Percentiles rank a stretch among this genome's conserved stretches.
Evolutionary conservation across 2,113 vertebrate species (phyloP).

Genomic region (Meleagris gallopavo): DNA sequence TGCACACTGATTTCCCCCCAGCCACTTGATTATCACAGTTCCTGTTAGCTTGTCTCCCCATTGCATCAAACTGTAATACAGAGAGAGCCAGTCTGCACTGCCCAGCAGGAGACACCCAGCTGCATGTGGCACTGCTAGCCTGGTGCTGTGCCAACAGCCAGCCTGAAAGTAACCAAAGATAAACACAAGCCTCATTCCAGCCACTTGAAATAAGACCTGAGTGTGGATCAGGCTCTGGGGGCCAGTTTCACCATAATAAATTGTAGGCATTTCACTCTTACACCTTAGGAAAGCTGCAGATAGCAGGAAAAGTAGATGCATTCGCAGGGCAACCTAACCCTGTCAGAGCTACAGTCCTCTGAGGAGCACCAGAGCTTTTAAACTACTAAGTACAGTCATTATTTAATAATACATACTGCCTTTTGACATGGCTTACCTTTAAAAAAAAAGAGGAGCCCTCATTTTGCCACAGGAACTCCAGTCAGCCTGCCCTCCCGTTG

Average conservation of each 20-base stretch:
- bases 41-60: slow-evolving; percentile 20
- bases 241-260: background rate
- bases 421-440: background rate
- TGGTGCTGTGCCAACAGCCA: background rate
- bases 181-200: background rate
- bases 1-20: slow-evolving; percentile 33
- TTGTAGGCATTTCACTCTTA: background rate
- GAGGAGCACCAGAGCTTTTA: background rate
- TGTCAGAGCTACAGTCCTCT: background rate
- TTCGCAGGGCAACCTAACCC: background rate
- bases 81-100: background rate
- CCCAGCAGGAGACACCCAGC: background rate
- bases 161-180: background rate
- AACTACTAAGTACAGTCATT: background rate
- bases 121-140: background rate
- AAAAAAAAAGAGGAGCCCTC: background rate
- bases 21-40: slow-evolving; percentile 55
- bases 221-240: background rate
- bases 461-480: background rate
- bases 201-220: background rate
- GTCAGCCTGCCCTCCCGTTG: rapidly evolving
- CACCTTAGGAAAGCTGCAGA: background rate
- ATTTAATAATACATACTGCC: background rate
- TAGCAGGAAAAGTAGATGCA: background rate
- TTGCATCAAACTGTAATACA: slow-evolving; percentile 14